Base-by-base conservation (phyloP, 2,113 vertebrate genomes). In the Platanista minor region DNA sequence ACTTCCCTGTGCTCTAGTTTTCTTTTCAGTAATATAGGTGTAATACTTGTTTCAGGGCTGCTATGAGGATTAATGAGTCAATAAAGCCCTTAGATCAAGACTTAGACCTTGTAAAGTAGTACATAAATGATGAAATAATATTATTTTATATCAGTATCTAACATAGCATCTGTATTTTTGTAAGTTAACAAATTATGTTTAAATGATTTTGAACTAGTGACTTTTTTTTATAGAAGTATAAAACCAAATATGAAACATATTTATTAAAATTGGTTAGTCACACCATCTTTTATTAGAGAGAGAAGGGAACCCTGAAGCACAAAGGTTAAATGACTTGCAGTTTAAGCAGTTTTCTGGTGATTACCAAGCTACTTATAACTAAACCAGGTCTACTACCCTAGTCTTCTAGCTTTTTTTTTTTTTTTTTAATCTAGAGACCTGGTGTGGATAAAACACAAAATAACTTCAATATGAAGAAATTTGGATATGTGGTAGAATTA, bases 391-490 rank as follows among this genome's bases (percentile, higher is more conserved):
- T 93, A 57, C 54, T 74, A 69, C 31, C 15, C 15, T 94, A 46
- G 27, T 86, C 36, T 90, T 52, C 27, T 71, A 46, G n/a, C 13
- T 66, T 90, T 71, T 67, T 75, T 69, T 29, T 25, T 49, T 39
- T 88, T 74, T 46, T 23, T 41, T n/a, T 46, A 74, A 94, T 21
- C n/a, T 71, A 23, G 17, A 23, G 52, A 81, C 39, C 14, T 89
- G 43, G 3, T 71, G 4, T 75, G 14, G 39, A 41, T 97, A 83
- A 87, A 95, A 87, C 78, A 71, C 61, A 95, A 95, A 84, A 81
- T 43, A 82, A 83, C 20, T 92, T 96, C 3, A 72, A 2, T 74
- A 21, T 87, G 67, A 91, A 82, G 27, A 86, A 64, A 90, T 95
- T 85, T 71, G 84, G 64, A 81, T 96, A 67, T 14, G 18, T 36